These are phyloP conservation scores for Cordylochernes scorpioides DNA, from an alignment of 2,888 invertebrate genomes.

Conservation along the genomic window DNA sequence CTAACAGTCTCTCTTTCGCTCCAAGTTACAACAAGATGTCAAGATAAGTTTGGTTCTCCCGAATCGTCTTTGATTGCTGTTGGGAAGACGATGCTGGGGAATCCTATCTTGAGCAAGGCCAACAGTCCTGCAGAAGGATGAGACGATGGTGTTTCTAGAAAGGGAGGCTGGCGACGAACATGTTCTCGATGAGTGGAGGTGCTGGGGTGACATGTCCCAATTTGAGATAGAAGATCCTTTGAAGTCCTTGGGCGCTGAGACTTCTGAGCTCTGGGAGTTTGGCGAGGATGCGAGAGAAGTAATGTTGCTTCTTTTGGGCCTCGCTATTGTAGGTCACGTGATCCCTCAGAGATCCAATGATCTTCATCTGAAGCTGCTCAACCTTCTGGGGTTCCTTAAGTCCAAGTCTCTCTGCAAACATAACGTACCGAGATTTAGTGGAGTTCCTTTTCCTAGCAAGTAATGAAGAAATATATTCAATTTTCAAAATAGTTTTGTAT, in stretches of 20 bases:
- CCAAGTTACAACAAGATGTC: too few relatives aligned
- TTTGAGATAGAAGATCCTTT: conserved; percentile 77
- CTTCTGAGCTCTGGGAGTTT: conserved; percentile 76
- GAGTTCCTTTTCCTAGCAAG: too few relatives aligned
- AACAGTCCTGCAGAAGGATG: too few relatives aligned
- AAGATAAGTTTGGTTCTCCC: too few relatives aligned
- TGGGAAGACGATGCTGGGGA: too few relatives aligned
- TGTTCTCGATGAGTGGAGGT: conserved; percentile 72
- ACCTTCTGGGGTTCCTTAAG: conserved; percentile 68
- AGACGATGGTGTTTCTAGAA: conserved; percentile 35
- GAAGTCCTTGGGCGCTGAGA: conserved; percentile 70
- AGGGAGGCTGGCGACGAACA: conserved; percentile 80
- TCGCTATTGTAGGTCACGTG: conserved; percentile 78
- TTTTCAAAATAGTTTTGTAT: too few relatives aligned
- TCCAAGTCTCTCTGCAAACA: conserved; percentile 59
- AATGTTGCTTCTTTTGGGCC: conserved; percentile 64
- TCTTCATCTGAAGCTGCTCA: conserved; percentile 84
- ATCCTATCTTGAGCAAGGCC: too few relatives aligned
- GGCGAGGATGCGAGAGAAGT: conserved; percentile 69
- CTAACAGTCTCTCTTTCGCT: too few relatives aligned
- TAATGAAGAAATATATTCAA: too few relatives aligned
- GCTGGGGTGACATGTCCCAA: conserved; percentile 70
- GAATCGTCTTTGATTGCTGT: too few relatives aligned
- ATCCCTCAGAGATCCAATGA: conserved; percentile 76
- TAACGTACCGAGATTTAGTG: too few relatives aligned